A percentile compares a stretch with the other conserved stretches of the same genome.
Conservation (phyloP, 2,113 vertebrate genomes). For the Cynoglossus semilaevis region DNA sequence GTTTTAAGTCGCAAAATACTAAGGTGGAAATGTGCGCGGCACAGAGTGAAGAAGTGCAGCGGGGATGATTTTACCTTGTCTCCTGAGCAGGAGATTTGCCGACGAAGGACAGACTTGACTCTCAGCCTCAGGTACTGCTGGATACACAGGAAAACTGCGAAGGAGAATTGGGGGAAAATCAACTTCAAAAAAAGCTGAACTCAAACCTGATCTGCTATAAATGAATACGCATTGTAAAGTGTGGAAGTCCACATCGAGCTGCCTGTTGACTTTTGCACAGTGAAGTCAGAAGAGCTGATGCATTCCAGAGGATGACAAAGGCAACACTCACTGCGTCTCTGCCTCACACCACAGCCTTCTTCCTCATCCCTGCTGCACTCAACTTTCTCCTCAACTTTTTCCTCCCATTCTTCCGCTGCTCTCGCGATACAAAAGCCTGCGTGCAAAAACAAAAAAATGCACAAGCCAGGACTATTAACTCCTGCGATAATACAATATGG, state of each 20-base stretch:
- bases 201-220: slow-evolving; percentile 43
- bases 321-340: slow-evolving; percentile 47
- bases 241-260: slow-evolving; percentile 51
- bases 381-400: slow-evolving; percentile 54
- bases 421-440: slow-evolving; percentile 71
- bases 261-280: slow-evolving; percentile 48
- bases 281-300: slow-evolving; percentile 61
- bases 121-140: slow-evolving; percentile 45
- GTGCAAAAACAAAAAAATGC: slow-evolving; percentile 45
- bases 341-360: slow-evolving; percentile 49
- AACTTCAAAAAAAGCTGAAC: slow-evolving; percentile 12
- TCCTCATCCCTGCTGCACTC: slow-evolving; percentile 67
- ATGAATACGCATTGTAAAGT: slow-evolving; percentile 60
- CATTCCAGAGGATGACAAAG: slow-evolving; percentile 70
- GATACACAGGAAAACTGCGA: slow-evolving; percentile 39
- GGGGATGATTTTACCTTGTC: slow-evolving; percentile 60
- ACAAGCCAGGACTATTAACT: background rate
- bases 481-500: background rate
- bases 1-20: background rate
- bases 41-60: slow-evolving; percentile 5
- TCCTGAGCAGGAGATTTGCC: slow-evolving; percentile 65
- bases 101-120: slow-evolving; percentile 46
- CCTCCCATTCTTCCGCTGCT: slow-evolving; percentile 40
- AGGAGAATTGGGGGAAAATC: slow-evolving; percentile 37
- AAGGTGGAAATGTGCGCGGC: too few relatives aligned